Percentiles rank a stretch among this genome's conserved stretches.
These are phyloP conservation scores for Cheiracanthium punctorium DNA, from an alignment of 2,888 invertebrate species.

Conservation along the genomic window DNA sequence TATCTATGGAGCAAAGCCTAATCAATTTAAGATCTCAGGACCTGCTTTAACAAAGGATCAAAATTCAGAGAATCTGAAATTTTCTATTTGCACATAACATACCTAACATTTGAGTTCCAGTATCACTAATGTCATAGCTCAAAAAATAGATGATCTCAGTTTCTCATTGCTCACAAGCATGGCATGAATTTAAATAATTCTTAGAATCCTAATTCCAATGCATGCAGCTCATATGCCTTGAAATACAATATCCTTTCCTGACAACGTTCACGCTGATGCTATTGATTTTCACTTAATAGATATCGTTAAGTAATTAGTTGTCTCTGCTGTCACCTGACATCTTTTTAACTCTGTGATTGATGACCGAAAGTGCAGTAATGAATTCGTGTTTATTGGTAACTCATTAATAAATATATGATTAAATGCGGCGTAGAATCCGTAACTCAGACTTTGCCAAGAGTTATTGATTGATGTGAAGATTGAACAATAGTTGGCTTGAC, in stretches of 20 bases:
- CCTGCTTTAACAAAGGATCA: no score
- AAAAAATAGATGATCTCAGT: no score
- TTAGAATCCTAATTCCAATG: slow-evolving; percentile 4
- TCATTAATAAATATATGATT: slow-evolving; percentile 44
- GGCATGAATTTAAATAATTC: not conserved
- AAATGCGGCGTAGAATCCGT: not conserved
- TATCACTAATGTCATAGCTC: no score
- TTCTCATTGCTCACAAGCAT: no score
- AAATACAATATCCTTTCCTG: not conserved
- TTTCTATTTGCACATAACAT: no score
- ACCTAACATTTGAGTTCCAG: no score
- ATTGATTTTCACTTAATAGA: slow-evolving; percentile 63
- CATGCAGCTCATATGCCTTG: slow-evolving; percentile 20
- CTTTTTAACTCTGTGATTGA: slow-evolving; percentile 21
- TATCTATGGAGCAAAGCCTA: no score
- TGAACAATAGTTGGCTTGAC: slow-evolving; percentile 2
- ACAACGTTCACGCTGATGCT: slow-evolving; percentile 17
- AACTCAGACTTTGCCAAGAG: not conserved
- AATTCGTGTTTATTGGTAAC: slow-evolving; percentile 40
- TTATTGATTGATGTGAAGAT: not conserved
- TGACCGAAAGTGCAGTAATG: slow-evolving; percentile 43
- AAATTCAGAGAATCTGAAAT: no score
- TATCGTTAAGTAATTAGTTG: slow-evolving; percentile 58
- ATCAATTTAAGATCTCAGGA: no score
- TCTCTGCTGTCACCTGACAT: slow-evolving; percentile 40